Base-by-base conservation (phyloP, 2,797 vertebrate species). In the Hoplostethus atlanticus region DNA sequence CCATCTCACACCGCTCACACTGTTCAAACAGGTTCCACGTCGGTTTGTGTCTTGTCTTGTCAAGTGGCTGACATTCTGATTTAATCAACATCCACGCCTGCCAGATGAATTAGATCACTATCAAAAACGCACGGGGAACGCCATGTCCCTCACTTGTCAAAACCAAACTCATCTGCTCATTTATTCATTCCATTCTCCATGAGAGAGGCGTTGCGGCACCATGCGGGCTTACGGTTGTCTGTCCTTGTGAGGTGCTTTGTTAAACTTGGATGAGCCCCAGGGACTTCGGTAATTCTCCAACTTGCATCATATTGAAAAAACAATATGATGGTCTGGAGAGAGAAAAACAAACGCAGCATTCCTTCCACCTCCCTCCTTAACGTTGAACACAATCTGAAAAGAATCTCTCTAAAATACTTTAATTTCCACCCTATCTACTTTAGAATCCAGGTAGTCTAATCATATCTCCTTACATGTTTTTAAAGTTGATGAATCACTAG, bases 31-130 rank as follows among this genome's bases (percentile, higher is more conserved):
- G 90, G 92, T 93, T 92, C 91, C 68, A 87, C 81, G 85, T 90
- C 85, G 79, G 87, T 88, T 91, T 90, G 85, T 86, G 93, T 93
- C 94, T 93, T 83, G 90, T 95, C 95, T 94, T 92, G 94, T 95
- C 94, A 95, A 94, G 93, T 92, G 91, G 90, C 93, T 93, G 95
- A 94, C 94, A 89, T 93, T 94, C 93, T 93, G 94, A 96, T 95
- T 93, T 94, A 94, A 95, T 96, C 94, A 95, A 94, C 93, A 94
- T 94, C 91, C 93, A 84, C 83, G 87, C 89, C 93, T 94, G 94
- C 94, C 94, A 95, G 89, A 94, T 91, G 93, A 95, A 95, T 95
- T 94, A 95, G 94, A 95, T 95, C 94, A 82, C 91, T 93, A 94
- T 95, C 94, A 95, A 92, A 95, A 96, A 94, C 92, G 93, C 90